Conservation (phyloP, 2,888 invertebrate genomes). For the Lepidocyrtoides sp. region DNA sequence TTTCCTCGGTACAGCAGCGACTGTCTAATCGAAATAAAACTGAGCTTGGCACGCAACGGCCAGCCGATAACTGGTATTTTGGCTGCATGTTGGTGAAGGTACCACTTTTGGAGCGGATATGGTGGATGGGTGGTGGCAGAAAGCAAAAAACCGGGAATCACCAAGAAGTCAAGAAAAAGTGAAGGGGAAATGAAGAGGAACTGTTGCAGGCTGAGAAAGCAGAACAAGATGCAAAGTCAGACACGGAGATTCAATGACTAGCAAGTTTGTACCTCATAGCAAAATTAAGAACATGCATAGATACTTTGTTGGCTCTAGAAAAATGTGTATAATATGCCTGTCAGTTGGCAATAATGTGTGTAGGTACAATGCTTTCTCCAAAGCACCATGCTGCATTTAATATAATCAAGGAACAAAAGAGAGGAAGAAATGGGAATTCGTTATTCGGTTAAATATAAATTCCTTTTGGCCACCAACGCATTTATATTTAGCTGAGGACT, state of each 20-base stretch:
- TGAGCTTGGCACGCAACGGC: conserved; percentile 12
- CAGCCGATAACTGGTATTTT: not conserved
- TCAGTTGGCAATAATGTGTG: not conserved
- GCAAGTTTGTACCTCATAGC: not conserved
- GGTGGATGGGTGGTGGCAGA: not conserved
- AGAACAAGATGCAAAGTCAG: conserved; percentile 2
- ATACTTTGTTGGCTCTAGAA: no score
- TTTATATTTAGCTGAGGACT: no score
- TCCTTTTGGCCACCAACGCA: no score
- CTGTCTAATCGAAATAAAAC: not conserved
- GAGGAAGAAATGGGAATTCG: not conserved
- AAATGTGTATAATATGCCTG: no score
- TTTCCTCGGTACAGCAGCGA: not conserved
- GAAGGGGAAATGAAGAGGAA: conserved; percentile 61
- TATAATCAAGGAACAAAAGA: not conserved
- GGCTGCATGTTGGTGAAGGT: not conserved
- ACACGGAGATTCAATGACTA: conserved; percentile 38
- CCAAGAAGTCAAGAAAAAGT: conserved; percentile 54
- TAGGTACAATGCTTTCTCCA: not conserved
- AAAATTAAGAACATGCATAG: not conserved
- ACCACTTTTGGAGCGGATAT: not conserved
- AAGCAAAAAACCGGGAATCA: conserved; percentile 27
- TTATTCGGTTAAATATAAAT: no score
- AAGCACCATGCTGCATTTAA: not conserved
- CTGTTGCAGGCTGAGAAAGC: not conserved